phyloP scores from a whole-genome alignment of 2,888 invertebrate species.

The Gari tellinella region DNA sequence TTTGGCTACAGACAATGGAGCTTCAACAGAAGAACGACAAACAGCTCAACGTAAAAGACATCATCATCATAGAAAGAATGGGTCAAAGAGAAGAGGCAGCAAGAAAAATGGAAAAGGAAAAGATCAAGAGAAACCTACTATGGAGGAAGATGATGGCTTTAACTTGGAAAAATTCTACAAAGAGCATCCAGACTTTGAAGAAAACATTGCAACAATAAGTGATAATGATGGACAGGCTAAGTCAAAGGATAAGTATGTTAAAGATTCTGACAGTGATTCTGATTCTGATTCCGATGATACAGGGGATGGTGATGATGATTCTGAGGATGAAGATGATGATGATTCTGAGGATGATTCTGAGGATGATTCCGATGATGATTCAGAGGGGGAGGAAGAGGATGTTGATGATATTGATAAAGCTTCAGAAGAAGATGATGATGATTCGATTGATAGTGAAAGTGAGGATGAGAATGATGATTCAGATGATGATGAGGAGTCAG shows the following conservation, averaged over 20 bases:
- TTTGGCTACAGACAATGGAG: background rate
- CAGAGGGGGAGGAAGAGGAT: constrained; percentile 7
- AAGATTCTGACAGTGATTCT: constrained; percentile 17
- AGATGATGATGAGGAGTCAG: constrained; percentile 7
- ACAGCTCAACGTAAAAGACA: background rate
- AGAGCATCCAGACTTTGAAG: constrained; percentile 55
- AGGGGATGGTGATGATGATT: constrained; percentile 16
- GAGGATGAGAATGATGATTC: constrained; percentile 11
- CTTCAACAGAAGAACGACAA: background rate
- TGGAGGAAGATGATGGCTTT: constrained; percentile 22
- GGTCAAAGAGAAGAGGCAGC: constrained; percentile 18
- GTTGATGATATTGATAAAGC: constrained; percentile 9
- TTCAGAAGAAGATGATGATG: constrained; percentile 22
- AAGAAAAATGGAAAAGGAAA: constrained; percentile 29
- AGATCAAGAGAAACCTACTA: constrained; percentile 19
- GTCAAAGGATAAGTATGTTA: constrained; percentile 3
- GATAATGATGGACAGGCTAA: constrained; percentile 5
- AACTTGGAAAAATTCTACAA: constrained; percentile 44
- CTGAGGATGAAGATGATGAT: constrained; percentile 40
- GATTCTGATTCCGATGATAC: constrained; percentile 8
- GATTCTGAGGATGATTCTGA: constrained; percentile 25
- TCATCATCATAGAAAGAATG: constrained; percentile 11
- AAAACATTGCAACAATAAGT: constrained; percentile 51
- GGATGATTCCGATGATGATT: constrained; percentile 23
- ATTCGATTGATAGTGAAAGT: constrained; percentile 23